A percentile compares a stretch with the other conserved stretches of the same genome.
These are phyloP conservation scores for Amphiduros pacificus DNA, from an alignment of 2,888 invertebrate species.

Conservation along the genomic window DNA sequence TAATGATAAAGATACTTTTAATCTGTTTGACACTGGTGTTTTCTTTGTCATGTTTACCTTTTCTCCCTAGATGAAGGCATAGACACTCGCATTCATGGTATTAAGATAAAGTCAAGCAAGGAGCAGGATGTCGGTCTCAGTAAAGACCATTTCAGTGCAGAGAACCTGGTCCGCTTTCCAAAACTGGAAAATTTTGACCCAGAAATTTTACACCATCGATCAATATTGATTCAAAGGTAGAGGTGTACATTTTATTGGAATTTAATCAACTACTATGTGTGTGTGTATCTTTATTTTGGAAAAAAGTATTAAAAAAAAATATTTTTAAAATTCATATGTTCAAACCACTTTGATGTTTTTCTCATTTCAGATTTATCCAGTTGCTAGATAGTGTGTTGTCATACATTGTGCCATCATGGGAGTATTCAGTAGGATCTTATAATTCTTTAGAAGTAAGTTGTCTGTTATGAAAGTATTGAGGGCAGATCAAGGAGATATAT, in stretches of 20 bases:
- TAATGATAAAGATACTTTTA: too few species aligned
- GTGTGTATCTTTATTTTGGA: too few species aligned
- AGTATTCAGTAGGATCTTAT: conserved; percentile 49
- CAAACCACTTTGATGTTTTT: too few species aligned
- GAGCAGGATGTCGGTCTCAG: conserved; percentile 52
- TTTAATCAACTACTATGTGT: too few species aligned
- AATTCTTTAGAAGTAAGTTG: conserved; percentile 46
- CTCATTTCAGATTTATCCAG: conserved; percentile 43
- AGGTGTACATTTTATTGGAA: too few species aligned
- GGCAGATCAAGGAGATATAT: too few species aligned
- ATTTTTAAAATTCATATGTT: too few species aligned
- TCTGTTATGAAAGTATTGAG: too few species aligned
- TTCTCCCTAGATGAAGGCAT: conserved; percentile 52
- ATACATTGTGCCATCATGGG: conserved; percentile 56
- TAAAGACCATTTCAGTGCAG: conserved; percentile 46
- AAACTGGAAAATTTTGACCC: conserved; percentile 45
- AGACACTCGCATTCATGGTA: conserved; percentile 52
- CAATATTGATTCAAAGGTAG: conserved; percentile 51
- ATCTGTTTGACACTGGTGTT: too few species aligned
- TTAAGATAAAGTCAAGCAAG: conserved; percentile 52
- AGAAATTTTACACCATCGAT: conserved; percentile 46
- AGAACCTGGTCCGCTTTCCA: conserved; percentile 51
- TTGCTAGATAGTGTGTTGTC: conserved; percentile 54
- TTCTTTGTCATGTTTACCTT: too few species aligned
- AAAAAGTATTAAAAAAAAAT: too few species aligned